Conservation (phyloP, 2,797 vertebrate species). For the Miichthys miiuy region DNA sequence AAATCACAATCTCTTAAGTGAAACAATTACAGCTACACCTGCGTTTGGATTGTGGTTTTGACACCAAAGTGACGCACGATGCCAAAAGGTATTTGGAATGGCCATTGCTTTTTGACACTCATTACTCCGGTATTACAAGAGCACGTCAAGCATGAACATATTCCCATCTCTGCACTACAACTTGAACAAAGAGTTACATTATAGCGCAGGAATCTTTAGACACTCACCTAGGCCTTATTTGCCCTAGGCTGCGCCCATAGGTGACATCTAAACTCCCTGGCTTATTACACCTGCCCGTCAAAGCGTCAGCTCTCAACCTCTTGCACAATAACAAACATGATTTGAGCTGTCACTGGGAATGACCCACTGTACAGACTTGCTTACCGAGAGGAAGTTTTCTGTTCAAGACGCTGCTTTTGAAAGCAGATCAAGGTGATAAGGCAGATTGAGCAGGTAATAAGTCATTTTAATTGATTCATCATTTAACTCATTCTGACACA, state of each 20-base stretch:
- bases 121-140: slow-evolving; percentile 82
- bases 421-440: slow-evolving; percentile 70
- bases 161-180: slow-evolving; percentile 74
- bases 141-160: slow-evolving; percentile 81
- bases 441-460: slow-evolving; percentile 72
- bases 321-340: slow-evolving; percentile 76
- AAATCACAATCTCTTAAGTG: slow-evolving; percentile 46
- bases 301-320: slow-evolving; percentile 56
- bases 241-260: slow-evolving; percentile 76
- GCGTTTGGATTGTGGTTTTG: slow-evolving; percentile 55
- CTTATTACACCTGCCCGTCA: slow-evolving; percentile 86
- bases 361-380: slow-evolving; percentile 61
- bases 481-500: slow-evolving; percentile 60
- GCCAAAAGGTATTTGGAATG: slow-evolving; percentile 79
- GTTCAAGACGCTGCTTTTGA: slow-evolving; percentile 57
- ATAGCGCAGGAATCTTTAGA: slow-evolving; percentile 73
- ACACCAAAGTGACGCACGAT: slow-evolving; percentile 62
- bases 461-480: slow-evolving; percentile 72
- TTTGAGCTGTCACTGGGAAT: slow-evolving; percentile 59
- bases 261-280: slow-evolving; percentile 80
- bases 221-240: slow-evolving; percentile 61
- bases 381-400: slow-evolving; percentile 69
- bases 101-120: slow-evolving; percentile 74
- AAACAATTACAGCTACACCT: slow-evolving; percentile 64
- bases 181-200: slow-evolving; percentile 83